Percentiles rank a stretch among this genome's conserved stretches.
phyloP scores from a whole-genome alignment of 1,140 invertebrate species.

The Drosophila sturtevanti region DNA sequence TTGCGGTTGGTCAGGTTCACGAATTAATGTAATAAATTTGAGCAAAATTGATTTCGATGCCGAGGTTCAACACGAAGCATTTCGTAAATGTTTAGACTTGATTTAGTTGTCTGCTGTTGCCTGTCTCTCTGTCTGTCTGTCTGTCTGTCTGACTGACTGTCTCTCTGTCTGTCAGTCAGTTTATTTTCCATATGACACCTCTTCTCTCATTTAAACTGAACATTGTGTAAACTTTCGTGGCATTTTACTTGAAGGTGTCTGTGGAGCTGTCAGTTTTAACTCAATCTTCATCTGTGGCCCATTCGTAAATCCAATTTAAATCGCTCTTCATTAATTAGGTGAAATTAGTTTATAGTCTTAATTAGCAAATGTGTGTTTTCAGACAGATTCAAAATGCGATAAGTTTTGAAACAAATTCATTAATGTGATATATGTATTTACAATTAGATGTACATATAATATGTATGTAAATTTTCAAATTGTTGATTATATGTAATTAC shows the following conservation, averaged over 20 bases:
- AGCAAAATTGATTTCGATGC: slow-evolving; percentile 62
- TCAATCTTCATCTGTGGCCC: slow-evolving; percentile 36
- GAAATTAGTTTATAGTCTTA: slow-evolving; percentile 51
- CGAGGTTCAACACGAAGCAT: slow-evolving; percentile 47
- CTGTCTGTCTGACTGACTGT: slow-evolving; percentile 32
- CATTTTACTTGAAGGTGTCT: neutral
- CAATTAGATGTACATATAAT: slow-evolving; percentile 19
- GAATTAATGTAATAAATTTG: slow-evolving; percentile 70
- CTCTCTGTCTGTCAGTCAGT: slow-evolving; percentile 4
- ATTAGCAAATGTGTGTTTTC: slow-evolving; percentile 51
- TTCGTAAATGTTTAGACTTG: slow-evolving; percentile 58
- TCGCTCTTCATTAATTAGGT: slow-evolving; percentile 72
- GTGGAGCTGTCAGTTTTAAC: slow-evolving; percentile 2
- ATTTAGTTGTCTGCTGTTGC: slow-evolving; percentile 18
- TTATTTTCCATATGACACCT: slow-evolving; percentile 43
- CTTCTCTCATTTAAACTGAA: neutral
- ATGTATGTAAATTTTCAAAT: slow-evolving; percentile 38
- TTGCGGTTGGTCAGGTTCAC: slow-evolving; percentile 61
- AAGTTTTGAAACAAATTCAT: slow-evolving; percentile 51
- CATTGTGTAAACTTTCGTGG: neutral
- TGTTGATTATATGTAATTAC: neutral
- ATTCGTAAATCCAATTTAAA: slow-evolving; percentile 52
- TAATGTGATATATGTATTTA: slow-evolving; percentile 11
- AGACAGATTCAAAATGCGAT: slow-evolving; percentile 52
- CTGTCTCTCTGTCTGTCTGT: slow-evolving; percentile 16